phyloP scores from a whole-genome alignment of 2,888 invertebrate species.

The Mycogona germanica region DNA sequence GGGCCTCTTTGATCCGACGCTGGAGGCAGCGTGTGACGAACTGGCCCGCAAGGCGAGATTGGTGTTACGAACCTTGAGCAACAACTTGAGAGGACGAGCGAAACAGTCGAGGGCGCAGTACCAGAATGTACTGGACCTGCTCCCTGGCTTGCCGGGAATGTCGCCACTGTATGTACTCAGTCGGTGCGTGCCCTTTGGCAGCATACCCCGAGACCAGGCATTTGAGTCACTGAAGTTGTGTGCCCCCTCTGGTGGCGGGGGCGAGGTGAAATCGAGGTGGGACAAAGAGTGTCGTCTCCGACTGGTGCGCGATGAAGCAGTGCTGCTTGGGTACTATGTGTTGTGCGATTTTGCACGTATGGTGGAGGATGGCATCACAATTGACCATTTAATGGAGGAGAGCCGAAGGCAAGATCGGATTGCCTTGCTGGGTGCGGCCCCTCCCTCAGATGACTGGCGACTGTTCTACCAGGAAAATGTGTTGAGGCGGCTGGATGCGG shows the following conservation, averaged over 20 bases:
- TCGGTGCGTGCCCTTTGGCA: too few relatives aligned
- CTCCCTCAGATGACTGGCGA: not conserved
- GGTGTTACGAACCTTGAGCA: constrained; percentile 1
- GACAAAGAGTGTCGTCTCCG: not conserved
- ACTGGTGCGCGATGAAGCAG: constrained; percentile 1
- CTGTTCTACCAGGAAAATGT: not conserved
- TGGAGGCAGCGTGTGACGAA: not conserved
- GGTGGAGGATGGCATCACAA: not conserved
- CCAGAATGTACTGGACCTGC: not conserved
- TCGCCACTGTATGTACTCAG: constrained; percentile 4
- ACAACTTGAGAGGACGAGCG: not conserved
- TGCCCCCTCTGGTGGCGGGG: not conserved
- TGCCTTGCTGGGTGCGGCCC: not conserved
- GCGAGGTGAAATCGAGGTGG: not conserved
- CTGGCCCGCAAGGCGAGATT: constrained; percentile 11
- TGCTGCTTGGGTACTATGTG: constrained; percentile 3
- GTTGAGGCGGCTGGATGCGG: not conserved
- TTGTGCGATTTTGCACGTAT: constrained; percentile 1
- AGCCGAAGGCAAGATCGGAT: not conserved
- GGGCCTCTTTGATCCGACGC: not conserved
- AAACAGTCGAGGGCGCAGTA: too few relatives aligned
- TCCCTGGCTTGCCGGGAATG: not conserved
- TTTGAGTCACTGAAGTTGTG: not conserved
- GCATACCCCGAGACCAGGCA: not conserved
- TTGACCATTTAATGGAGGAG: constrained; percentile 7